Percentiles rank a stretch among this genome's conserved stretches.
phyloP scores from a whole-genome alignment of 1,140 invertebrate species.

The Lepeophtheirus salmonis region DNA sequence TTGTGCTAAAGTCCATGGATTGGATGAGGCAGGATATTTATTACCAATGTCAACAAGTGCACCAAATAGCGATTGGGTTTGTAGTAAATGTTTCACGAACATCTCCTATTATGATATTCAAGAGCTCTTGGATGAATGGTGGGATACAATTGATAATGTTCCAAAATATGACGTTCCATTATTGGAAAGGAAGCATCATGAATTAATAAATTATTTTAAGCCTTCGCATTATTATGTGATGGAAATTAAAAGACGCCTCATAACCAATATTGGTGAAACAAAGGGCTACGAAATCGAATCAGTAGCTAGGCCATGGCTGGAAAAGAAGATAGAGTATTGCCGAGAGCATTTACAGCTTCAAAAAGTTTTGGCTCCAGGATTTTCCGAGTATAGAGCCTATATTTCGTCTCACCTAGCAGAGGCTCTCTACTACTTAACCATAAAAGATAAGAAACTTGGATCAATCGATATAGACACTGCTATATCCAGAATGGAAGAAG shows the following conservation, averaged over 20 bases:
- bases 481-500: neutral
- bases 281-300: neutral
- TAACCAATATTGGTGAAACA: neutral
- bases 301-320: neutral
- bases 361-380: neutral
- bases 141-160: neutral
- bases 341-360: constrained; percentile 1
- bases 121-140: neutral
- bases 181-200: neutral
- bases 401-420: constrained; percentile 3
- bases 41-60: neutral
- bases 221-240: neutral
- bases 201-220: neutral
- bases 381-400: constrained; percentile 4
- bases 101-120: neutral
- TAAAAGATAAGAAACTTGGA: neutral
- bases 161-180: neutral
- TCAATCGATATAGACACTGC: neutral
- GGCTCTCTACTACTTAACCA: neutral
- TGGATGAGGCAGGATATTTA: neutral
- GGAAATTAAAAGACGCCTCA: neutral
- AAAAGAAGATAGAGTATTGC: constrained; percentile 7
- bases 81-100: neutral
- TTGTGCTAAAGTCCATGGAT: constrained; percentile 1
- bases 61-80: neutral